phyloP scores from a whole-genome alignment of 2,797 vertebrate genomes.

The Fistularia tabacaria region DNA sequence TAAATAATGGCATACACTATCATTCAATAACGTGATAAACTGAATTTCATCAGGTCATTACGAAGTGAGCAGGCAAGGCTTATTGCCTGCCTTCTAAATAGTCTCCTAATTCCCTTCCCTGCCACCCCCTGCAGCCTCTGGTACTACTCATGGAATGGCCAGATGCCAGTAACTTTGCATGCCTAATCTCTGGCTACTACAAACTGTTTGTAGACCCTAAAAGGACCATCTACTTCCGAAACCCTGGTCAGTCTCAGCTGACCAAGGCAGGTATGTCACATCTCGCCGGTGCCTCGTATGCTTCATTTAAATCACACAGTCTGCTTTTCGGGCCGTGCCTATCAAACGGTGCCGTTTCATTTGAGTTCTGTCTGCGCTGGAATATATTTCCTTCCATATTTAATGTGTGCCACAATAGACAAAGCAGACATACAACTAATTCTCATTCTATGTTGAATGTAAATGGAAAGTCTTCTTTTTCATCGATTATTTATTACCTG shows the following conservation, averaged over 20 bases:
- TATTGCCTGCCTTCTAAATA: conserved; percentile 55
- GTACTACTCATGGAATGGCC: conserved; percentile 99
- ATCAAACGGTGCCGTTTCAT: too few species aligned
- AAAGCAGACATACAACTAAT: too few species aligned
- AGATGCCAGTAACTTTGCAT: conserved; percentile 96
- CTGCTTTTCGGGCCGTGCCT: too few species aligned
- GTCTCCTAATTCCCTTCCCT: conserved; percentile 55
- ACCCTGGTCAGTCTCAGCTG: conserved; percentile 88
- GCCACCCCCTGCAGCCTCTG: conserved; percentile 79
- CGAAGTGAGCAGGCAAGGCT: conserved; percentile 48
- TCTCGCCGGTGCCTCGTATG: conserved; percentile 6
- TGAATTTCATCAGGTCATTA: conserved; percentile 18
- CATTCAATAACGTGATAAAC: neutral
- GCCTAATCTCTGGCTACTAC: conserved; percentile 96
- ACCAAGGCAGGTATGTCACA: conserved; percentile 95
- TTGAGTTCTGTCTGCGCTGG: too few species aligned
- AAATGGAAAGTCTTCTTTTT: too few species aligned
- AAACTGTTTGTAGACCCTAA: conserved; percentile 96
- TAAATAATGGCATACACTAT: neutral
- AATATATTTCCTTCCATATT: conserved; percentile 2
- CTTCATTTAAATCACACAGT: too few species aligned
- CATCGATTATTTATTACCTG: neutral
- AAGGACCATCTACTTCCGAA: conserved; percentile 88
- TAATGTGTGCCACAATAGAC: neutral
- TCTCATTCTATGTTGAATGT: too few species aligned